These are phyloP conservation scores for Melanophora roralis DNA, from an alignment of 2,888 invertebrate species.

Conservation along the genomic window DNA sequence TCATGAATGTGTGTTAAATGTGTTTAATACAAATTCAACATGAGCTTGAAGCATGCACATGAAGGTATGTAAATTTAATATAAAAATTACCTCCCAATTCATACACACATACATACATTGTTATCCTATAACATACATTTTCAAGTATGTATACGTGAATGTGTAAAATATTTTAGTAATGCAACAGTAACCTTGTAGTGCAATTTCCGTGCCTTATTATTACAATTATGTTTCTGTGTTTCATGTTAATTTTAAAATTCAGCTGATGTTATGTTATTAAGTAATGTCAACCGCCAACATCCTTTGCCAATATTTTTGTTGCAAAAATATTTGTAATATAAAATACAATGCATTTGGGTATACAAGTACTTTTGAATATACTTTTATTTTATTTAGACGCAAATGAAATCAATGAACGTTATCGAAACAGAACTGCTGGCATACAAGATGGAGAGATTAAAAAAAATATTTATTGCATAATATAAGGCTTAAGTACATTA, in stretches of 20 bases:
- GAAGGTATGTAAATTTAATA: too few relatives aligned
- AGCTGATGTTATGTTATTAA: constrained; percentile 47
- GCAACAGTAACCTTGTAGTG: constrained; percentile 3
- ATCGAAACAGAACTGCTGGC: not conserved
- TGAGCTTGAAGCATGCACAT: not conserved
- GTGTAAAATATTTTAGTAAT: not conserved
- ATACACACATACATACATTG: too few relatives aligned
- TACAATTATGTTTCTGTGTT: constrained; percentile 34
- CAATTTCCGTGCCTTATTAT: constrained; percentile 33
- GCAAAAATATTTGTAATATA: not conserved
- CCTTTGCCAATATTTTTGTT: not conserved
- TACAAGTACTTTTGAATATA: constrained; percentile 12
- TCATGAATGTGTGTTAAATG: constrained; percentile 3
- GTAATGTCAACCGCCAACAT: constrained; percentile 9
- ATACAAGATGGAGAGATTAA: not conserved
- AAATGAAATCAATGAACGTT: not conserved
- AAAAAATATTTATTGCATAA: too few relatives aligned
- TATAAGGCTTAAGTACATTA: too few relatives aligned
- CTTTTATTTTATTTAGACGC: not conserved
- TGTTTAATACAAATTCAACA: not conserved
- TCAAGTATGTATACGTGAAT: too few relatives aligned
- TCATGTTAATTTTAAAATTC: constrained; percentile 48
- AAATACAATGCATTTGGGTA: constrained; percentile 12
- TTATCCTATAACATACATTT: too few relatives aligned
- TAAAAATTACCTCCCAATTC: too few relatives aligned